A percentile compares a stretch with the other conserved stretches of the same genome.
These are phyloP conservation scores for Characodon lateralis DNA, from an alignment of 2,797 vertebrate species.

Conservation along the genomic window DNA sequence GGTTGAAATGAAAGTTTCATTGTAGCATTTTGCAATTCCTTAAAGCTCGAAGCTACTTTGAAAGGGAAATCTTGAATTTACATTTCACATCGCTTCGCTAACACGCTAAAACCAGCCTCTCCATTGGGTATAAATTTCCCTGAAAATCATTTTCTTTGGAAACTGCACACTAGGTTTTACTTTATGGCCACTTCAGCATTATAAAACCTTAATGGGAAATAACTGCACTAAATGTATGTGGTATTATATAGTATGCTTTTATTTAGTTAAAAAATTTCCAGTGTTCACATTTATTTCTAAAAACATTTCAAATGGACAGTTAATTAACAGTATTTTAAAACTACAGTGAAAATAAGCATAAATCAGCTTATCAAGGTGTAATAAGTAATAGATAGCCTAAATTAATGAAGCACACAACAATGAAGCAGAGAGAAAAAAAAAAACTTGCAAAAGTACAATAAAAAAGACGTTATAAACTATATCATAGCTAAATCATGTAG, in stretches of 20 bases:
- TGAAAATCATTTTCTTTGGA: conserved; percentile 8
- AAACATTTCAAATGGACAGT: background rate
- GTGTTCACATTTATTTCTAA: background rate
- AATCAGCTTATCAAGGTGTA: background rate
- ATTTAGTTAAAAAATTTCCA: background rate
- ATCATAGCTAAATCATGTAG: background rate
- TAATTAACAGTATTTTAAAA: background rate
- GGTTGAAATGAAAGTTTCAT: conserved; percentile 72
- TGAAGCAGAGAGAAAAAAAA: background rate
- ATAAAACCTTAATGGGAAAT: background rate
- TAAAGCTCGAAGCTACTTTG: conserved; percentile 68
- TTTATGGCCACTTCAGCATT: conserved; percentile 1
- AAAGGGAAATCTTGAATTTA: conserved; percentile 70
- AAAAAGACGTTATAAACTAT: background rate
- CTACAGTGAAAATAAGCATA: background rate
- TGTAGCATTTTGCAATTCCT: conserved; percentile 55
- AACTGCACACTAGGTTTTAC: conserved; percentile 11
- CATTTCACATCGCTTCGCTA: conserved; percentile 51
- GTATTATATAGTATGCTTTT: background rate
- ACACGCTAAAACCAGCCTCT: conserved; percentile 34
- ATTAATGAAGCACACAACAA: background rate
- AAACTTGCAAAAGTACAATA: background rate
- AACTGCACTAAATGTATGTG: background rate
- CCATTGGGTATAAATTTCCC: conserved; percentile 17
- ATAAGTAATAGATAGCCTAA: background rate